phyloP scores from a whole-genome alignment of 1,140 invertebrate species.

The Zelostemma sp. region DNA sequence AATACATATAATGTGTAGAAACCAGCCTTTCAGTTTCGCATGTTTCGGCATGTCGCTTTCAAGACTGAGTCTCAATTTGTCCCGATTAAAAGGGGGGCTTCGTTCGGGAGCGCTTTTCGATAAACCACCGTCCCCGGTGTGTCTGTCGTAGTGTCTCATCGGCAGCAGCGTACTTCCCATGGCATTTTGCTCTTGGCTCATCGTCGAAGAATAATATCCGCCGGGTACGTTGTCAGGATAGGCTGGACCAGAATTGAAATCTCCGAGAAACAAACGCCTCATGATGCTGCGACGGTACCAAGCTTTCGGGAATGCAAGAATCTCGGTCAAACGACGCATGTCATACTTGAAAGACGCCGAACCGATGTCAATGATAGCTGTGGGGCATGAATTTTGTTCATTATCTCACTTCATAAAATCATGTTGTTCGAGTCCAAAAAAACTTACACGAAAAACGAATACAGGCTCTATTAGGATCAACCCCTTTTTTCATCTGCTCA shows the following conservation, averaged over 20 bases:
- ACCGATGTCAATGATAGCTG: slow-evolving; percentile 94
- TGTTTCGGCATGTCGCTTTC: slow-evolving; percentile 68
- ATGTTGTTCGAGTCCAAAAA: slow-evolving; percentile 13
- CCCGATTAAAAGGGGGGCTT: slow-evolving; percentile 69
- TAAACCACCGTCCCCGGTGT: slow-evolving; percentile 49
- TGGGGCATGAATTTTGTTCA: slow-evolving; percentile 40
- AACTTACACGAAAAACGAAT: slow-evolving; percentile 92
- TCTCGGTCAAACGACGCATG: slow-evolving; percentile 97
- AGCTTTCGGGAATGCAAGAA: slow-evolving; percentile 97
- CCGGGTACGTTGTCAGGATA: slow-evolving; percentile 70
- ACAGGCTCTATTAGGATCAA: slow-evolving; percentile 74
- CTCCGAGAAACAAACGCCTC: slow-evolving; percentile 91
- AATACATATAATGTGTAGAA: slow-evolving; percentile 6
- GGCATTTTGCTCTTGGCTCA: slow-evolving; percentile 63
- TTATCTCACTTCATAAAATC: not conserved
- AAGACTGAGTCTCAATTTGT: slow-evolving; percentile 71
- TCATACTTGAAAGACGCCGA: slow-evolving; percentile 99
- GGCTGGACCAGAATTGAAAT: slow-evolving; percentile 75
- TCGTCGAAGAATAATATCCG: slow-evolving; percentile 19
- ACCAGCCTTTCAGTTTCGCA: slow-evolving; percentile 68
- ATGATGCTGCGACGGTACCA: slow-evolving; percentile 97
- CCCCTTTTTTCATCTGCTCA: slow-evolving; percentile 64
- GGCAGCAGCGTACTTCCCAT: slow-evolving; percentile 61
- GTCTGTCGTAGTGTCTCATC: slow-evolving; percentile 59
- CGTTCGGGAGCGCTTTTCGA: slow-evolving; percentile 65